phyloP scores from a whole-genome alignment of 2,888 invertebrate species.

The Agriopis aurantiaria region DNA sequence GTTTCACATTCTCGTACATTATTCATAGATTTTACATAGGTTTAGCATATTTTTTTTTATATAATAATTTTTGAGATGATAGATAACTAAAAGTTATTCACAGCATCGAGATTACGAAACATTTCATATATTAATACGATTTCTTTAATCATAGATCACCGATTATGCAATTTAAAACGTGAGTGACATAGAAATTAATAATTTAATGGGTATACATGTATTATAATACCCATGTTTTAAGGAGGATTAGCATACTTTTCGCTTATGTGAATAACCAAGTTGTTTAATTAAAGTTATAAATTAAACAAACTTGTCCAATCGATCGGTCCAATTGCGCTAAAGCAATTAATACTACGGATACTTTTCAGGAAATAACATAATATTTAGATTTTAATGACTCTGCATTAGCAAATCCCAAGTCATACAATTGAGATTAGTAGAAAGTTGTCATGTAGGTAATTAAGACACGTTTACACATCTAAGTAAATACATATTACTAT shows the following conservation, averaged over 20 bases:
- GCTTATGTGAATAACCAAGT: neutral
- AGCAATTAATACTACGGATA: neutral
- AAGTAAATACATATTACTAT: conserved; percentile 30
- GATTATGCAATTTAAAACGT: conserved; percentile 26
- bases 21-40: conserved; percentile 4
- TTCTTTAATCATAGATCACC: conserved; percentile 34
- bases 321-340: neutral
- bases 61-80: conserved; percentile 17
- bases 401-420: conserved; percentile 6
- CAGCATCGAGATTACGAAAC: conserved; percentile 28
- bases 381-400: conserved; percentile 17
- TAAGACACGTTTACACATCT: conserved; percentile 35
- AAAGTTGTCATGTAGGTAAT: conserved; percentile 42
- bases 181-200: conserved; percentile 10
- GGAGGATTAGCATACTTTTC: neutral
- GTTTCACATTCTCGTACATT: conserved; percentile 20
- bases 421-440: conserved; percentile 36
- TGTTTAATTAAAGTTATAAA: neutral
- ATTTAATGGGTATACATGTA: neutral
- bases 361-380: conserved; percentile 17
- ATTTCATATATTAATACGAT: conserved; percentile 21
- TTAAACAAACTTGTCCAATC: neutral
- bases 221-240: neutral
- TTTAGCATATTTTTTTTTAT: conserved; percentile 18
- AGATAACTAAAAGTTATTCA: conserved; percentile 22